These are phyloP conservation scores for Sprattus sprattus DNA, from an alignment of 2,113 vertebrate species.

Conservation along the genomic window DNA sequence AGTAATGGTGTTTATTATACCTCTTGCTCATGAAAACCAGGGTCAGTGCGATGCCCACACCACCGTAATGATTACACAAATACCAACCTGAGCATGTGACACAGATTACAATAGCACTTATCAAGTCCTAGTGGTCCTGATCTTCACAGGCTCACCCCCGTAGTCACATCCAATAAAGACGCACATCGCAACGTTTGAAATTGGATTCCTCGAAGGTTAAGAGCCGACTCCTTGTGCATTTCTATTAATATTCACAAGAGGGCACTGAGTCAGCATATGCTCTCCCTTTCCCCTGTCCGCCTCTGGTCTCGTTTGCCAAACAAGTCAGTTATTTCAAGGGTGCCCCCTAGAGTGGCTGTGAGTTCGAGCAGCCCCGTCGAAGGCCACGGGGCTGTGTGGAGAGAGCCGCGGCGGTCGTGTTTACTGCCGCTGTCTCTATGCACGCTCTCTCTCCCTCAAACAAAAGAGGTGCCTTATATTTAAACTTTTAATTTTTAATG, in stretches of 20 bases:
- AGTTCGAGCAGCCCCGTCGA: not conserved
- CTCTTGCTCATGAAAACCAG: not conserved
- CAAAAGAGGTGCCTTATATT: not conserved
- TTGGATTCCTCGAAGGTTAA: not conserved
- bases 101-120: not conserved
- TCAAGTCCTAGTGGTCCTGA: not conserved
- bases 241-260: not conserved
- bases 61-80: not conserved
- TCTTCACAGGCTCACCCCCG: not conserved
- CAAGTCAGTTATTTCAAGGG: not conserved
- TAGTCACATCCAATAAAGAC: not conserved
- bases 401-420: not conserved
- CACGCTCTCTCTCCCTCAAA: too few species aligned
- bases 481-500: not conserved
- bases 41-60: not conserved
- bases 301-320: not conserved
- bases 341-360: not conserved
- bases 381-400: not conserved
- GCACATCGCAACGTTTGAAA: not conserved
- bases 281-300: not conserved
- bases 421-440: not conserved
- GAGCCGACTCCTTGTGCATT: not conserved
- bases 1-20: not conserved
- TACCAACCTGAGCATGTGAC: not conserved
- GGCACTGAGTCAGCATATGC: not conserved